Base-by-base conservation (phyloP, 2,888 invertebrate genomes). In the Lypha dubia region DNA sequence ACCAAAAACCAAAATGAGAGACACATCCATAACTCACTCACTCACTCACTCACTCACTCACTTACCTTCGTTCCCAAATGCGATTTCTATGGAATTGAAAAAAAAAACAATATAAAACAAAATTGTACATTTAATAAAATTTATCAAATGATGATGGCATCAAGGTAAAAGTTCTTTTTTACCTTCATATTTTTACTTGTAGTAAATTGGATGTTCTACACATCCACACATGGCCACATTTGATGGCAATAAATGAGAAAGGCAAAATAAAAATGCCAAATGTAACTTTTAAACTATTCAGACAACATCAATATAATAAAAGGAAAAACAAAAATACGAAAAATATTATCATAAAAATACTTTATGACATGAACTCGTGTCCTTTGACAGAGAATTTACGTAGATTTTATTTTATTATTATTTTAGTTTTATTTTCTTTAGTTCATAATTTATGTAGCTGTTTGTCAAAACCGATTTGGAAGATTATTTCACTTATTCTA, bases 251-350 rank as follows among this genome's bases (percentile, higher is more conserved):
- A 44, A 17, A 28, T n/a, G 41, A 60, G 35, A 53, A 22, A n/a
- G 13, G 46, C 24, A 24, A 24, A 17, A 22, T 11, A 20, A 46
- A 80, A 73, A 70, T 74, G 13, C 56, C 68, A 77, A 63, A 68
- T 76, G 84, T 76, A 80, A 84, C 51, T 84, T 73, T 60, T 24
- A 70, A 81, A 84, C 84, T 77, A 81, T 84, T 68, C 63, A 84
- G 84, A 84, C 80, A 84, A 73, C 38, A 77, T 60, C 71, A 80
- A 67, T 38, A 51, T 8, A 38, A 62, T 3, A 38, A 28, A 28
- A n/a, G 32, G 32, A 63, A 46, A 46, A 56, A 20, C n/a, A 53
- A 68, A 68, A 46, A 41, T 60, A 38, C 28, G 0, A 53, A 53
- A 74, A 56, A 71, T 65, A 46, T 58, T 60, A 51, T 73, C 22